A percentile compares a stretch with the other conserved stretches of the same genome.
phyloP scores from a whole-genome alignment of 1,140 invertebrate genomes.

The Probaryconus sp. region DNA sequence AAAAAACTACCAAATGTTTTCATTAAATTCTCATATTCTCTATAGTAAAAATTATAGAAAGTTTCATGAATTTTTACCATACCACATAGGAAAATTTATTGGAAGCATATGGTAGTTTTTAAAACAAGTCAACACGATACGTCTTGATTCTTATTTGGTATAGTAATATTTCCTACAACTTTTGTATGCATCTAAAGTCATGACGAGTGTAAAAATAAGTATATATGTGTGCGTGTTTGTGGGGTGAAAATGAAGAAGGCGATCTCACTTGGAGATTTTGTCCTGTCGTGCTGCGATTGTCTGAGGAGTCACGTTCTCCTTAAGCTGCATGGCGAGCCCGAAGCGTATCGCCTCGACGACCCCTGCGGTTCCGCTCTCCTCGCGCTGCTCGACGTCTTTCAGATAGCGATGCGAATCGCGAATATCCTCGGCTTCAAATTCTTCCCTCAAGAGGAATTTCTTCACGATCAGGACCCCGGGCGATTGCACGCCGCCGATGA shows the following conservation, averaged over 20 bases:
- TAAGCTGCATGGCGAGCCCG: constrained; percentile 91
- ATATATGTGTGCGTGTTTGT: too few species aligned
- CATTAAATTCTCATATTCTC: too few species aligned
- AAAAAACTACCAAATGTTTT: too few species aligned
- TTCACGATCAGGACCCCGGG: constrained; percentile 83
- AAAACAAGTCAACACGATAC: too few species aligned
- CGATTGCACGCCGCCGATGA: constrained; percentile 92
- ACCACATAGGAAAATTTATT: too few species aligned
- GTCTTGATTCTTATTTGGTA: not conserved
- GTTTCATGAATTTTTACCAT: too few species aligned
- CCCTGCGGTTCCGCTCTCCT: constrained; percentile 91
- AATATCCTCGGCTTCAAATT: constrained; percentile 72
- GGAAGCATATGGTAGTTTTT: too few species aligned
- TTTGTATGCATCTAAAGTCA: not conserved
- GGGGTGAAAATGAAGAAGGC: constrained; percentile 13
- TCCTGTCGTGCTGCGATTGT: constrained; percentile 87
- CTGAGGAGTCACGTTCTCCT: constrained; percentile 86
- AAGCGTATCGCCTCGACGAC: constrained; percentile 91
- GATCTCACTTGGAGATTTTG: constrained; percentile 83
- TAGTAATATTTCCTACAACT: not conserved
- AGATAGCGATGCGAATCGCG: constrained; percentile 74
- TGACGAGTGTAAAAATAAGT: constrained; percentile 10
- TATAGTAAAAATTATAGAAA: too few species aligned
- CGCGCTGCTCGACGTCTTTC: constrained; percentile 81
- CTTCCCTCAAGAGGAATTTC: constrained; percentile 77